Conservation (phyloP, 2,888 invertebrate species). For the Cantharis flavilabris region DNA sequence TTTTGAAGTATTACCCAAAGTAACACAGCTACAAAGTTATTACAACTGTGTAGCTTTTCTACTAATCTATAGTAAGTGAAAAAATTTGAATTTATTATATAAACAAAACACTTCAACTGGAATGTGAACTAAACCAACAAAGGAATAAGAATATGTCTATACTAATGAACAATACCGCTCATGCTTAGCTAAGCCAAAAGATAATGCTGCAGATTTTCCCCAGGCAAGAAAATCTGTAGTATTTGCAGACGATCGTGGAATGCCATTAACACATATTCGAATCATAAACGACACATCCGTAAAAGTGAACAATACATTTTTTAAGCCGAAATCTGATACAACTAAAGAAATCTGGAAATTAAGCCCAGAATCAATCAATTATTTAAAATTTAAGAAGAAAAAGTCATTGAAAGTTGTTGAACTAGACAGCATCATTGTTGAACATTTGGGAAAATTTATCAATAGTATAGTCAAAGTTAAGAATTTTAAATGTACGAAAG, state of each 20-base stretch:
- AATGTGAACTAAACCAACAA: not conserved
- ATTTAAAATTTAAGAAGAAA: not conserved
- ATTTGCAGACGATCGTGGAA: not conserved
- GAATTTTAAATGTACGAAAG: not conserved
- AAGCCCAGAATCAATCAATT: not conserved
- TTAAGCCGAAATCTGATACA: not conserved
- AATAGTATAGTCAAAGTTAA: not conserved
- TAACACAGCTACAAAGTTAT: too few species aligned
- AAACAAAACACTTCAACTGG: not conserved
- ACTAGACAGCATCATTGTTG: not conserved
- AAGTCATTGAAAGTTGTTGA: not conserved
- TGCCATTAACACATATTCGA: not conserved
- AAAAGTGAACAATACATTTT: not conserved
- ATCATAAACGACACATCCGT: not conserved
- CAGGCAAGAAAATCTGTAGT: not conserved
- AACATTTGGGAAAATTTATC: not conserved
- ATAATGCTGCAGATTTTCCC: not conserved
- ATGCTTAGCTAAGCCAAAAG: not conserved
- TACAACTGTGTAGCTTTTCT: too few species aligned
- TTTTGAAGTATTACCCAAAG: too few species aligned
- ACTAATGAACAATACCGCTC: not conserved
- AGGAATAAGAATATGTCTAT: not conserved
- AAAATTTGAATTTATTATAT: too few species aligned
- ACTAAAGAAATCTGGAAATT: not conserved
- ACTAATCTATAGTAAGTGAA: too few species aligned